Conservation (phyloP, 2,888 invertebrate genomes). For the Lycophotia porphyrea region DNA sequence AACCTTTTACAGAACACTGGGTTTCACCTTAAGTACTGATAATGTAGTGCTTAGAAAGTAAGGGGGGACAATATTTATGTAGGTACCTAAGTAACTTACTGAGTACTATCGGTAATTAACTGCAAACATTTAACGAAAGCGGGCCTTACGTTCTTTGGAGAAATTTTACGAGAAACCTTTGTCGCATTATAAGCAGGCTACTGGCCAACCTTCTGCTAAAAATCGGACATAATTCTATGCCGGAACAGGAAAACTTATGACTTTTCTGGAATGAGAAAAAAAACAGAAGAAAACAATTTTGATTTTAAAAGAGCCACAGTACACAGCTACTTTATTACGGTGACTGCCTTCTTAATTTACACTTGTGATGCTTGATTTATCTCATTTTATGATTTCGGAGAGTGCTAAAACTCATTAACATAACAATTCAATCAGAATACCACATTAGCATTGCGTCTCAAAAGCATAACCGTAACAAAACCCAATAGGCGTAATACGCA, state of each 20-base stretch:
- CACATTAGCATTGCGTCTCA: constrained; percentile 12
- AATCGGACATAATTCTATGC: not conserved
- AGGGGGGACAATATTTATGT: constrained; percentile 43
- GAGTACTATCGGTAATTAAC: constrained; percentile 42
- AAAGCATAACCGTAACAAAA: constrained; percentile 24
- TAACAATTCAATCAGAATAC: constrained; percentile 24
- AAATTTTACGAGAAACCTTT: constrained; percentile 33
- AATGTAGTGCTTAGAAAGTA: constrained; percentile 38
- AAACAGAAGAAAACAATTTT: not conserved
- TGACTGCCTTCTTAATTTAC: not conserved
- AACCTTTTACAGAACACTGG: not conserved
- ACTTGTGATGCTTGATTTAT: not conserved
- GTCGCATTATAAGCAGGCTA: not conserved
- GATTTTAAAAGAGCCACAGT: not conserved
- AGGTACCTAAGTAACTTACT: constrained; percentile 6
- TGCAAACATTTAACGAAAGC: constrained; percentile 52
- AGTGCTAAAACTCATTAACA: not conserved
- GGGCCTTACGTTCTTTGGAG: not conserved
- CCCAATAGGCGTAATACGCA: constrained; percentile 13
- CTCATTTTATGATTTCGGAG: not conserved
- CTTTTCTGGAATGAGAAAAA: not conserved
- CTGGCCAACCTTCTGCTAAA: not conserved
- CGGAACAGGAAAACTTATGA: not conserved
- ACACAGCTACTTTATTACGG: not conserved
- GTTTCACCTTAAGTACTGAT: constrained; percentile 37